Percentiles rank a stretch among this genome's conserved stretches.
Evolutionary conservation across 2,113 vertebrate species (phyloP).

Genomic region (Ginglymostoma cirratum): DNA sequence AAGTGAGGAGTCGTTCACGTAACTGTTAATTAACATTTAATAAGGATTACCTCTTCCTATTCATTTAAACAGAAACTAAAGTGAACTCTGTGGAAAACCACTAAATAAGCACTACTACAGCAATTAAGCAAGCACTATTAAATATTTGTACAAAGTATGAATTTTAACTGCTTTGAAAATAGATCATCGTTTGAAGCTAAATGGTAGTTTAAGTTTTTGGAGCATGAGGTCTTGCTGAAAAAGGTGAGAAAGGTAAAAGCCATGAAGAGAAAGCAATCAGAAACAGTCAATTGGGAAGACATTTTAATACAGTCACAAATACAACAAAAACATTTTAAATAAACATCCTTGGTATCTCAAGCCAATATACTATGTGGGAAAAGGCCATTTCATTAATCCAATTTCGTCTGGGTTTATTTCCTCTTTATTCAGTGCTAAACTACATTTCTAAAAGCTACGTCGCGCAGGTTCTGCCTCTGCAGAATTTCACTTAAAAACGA

Average conservation of each 20-base stretch:
- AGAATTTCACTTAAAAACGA: not conserved
- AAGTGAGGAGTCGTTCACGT: not conserved
- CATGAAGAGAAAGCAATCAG: no score
- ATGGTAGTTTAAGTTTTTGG: not conserved
- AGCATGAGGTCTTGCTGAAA: no score
- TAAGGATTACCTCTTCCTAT: no score
- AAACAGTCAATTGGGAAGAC: no score
- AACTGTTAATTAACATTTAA: no score
- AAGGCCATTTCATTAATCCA: not conserved
- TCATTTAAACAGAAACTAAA: no score
- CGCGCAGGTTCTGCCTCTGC: not conserved
- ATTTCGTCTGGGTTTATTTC: not conserved
- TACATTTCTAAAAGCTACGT: not conserved
- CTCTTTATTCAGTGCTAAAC: not conserved
- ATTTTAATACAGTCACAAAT: no score
- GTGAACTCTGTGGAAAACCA: not conserved
- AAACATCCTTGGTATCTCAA: not conserved
- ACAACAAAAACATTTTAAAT: not conserved
- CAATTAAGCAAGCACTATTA: not conserved
- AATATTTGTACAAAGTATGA: not conserved
- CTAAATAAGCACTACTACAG: not conserved
- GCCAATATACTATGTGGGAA: accelerated
- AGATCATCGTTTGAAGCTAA: not conserved
- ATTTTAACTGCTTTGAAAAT: not conserved
- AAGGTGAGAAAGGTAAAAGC: no score